phyloP scores from a whole-genome alignment of 2,888 invertebrate species.

The Athripsodes cinereus region DNA sequence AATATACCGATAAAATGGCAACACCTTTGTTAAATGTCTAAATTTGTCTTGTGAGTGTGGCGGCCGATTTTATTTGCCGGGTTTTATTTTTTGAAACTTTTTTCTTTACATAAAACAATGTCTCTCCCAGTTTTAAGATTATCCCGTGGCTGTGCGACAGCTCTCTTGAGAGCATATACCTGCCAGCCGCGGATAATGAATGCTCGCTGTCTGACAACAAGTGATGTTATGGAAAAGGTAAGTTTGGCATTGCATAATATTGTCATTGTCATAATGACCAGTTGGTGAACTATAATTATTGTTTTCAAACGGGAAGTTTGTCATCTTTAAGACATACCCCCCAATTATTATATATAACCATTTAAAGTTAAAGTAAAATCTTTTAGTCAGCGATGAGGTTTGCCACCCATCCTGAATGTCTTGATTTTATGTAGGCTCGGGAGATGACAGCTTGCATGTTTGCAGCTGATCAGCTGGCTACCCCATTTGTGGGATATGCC shows the following conservation, averaged over 20 bases:
- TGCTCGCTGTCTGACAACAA: slow-evolving; percentile 14
- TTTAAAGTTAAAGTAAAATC: too few relatives aligned
- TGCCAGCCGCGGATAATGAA: slow-evolving; percentile 5
- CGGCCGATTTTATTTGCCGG: not conserved
- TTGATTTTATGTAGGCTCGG: too few relatives aligned
- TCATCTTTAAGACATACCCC: too few relatives aligned
- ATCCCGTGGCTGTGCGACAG: slow-evolving; percentile 12
- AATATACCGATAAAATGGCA: slow-evolving; percentile 1
- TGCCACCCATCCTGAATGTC: too few relatives aligned
- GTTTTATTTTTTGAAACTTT: slow-evolving; percentile 4
- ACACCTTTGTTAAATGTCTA: slow-evolving; percentile 10
- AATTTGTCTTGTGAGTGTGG: slow-evolving; percentile 7
- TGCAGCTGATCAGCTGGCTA: too few relatives aligned
- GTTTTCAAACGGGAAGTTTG: too few relatives aligned
- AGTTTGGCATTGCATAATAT: slow-evolving; percentile 18
- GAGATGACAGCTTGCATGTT: too few relatives aligned
- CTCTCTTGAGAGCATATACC: slow-evolving; percentile 10
- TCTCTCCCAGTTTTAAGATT: slow-evolving; percentile 16
- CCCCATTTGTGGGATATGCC: too few relatives aligned
- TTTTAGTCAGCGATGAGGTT: too few relatives aligned
- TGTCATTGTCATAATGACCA: not conserved
- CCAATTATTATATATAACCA: too few relatives aligned
- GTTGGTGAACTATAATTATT: not conserved
- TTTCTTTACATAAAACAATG: slow-evolving; percentile 14
- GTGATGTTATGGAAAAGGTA: slow-evolving; percentile 21